Evolutionary conservation across 2,797 vertebrate species (phyloP).

Genomic region (Chaetophractus vellerosus): DNA sequence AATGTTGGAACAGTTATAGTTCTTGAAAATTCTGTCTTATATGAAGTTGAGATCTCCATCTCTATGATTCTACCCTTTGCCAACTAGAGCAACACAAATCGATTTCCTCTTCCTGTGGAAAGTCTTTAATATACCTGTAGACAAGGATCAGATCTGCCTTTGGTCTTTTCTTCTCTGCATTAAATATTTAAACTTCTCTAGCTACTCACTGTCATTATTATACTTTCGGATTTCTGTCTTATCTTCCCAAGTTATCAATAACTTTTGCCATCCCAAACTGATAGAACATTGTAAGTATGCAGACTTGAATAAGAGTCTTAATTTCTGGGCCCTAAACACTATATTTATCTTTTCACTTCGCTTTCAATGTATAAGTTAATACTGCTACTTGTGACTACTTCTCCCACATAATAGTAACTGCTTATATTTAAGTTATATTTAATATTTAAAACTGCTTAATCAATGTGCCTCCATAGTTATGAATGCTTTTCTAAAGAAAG

Average conservation of each 20-base stretch:
- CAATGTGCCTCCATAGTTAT: not conserved
- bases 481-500: constrained; percentile 29
- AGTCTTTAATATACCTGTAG: constrained; percentile 40
- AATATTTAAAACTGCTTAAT: not conserved
- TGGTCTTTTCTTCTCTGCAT: not conserved
- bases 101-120: constrained; percentile 51
- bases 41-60: not conserved
- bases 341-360: not conserved
- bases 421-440: too few relatives aligned
- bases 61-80: not conserved
- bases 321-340: not conserved
- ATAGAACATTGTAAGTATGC: not conserved
- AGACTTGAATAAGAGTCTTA: constrained; percentile 17
- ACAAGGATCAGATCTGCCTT: not conserved
- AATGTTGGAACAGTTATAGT: not conserved
- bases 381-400: not conserved
- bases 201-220: not conserved
- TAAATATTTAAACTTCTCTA: constrained; percentile 23
- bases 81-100: not conserved
- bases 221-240: not conserved
- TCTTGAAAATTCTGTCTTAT: constrained; percentile 13
- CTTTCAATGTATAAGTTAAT: not conserved
- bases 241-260: constrained; percentile 7
- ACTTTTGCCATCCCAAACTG: not conserved
- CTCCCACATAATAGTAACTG: not conserved